Conservation (phyloP, 2,113 vertebrate species). For the Lipophrys pholis region DNA sequence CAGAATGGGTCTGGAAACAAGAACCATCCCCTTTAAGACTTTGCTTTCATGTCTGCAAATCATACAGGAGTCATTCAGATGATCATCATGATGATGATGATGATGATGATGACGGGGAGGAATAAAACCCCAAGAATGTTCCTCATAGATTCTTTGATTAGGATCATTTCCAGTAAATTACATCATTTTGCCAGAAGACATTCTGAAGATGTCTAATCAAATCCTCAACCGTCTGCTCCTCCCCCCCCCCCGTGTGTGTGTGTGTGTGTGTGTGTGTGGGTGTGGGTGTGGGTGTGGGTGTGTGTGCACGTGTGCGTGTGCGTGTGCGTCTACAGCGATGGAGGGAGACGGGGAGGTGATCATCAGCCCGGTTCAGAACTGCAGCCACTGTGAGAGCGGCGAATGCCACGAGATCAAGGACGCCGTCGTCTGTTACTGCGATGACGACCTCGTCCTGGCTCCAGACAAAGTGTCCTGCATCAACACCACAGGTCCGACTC, state of each 20-base stretch:
- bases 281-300: constrained; percentile 28
- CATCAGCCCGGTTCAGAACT: constrained; percentile 94
- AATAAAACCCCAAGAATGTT: not conserved
- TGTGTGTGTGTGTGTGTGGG: not conserved
- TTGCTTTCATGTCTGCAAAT: no score
- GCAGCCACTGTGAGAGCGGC: constrained; percentile 93
- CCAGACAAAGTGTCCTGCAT: constrained; percentile 89
- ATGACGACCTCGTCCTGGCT: constrained; percentile 87
- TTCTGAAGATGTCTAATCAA: constrained; percentile 11
- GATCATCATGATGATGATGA: not conserved
- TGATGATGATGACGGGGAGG: not conserved
- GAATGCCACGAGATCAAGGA: constrained; percentile 89
- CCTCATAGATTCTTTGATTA: not conserved
- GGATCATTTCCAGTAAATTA: constrained; percentile 16
- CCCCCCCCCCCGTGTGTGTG: not conserved
- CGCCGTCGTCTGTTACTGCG: constrained; percentile 90
- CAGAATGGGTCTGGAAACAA: no score
- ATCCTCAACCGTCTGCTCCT: constrained; percentile 10
- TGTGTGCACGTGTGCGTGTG: constrained; percentile 19
- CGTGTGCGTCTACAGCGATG: constrained; percentile 81
- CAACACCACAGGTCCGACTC: constrained; percentile 73
- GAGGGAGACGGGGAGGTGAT: constrained; percentile 95
- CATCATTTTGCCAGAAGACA: not conserved
- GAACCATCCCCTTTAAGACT: no score
- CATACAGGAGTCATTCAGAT: no score